Conservation (phyloP, 2,888 invertebrate species). For the Oxytorus armatus region DNA sequence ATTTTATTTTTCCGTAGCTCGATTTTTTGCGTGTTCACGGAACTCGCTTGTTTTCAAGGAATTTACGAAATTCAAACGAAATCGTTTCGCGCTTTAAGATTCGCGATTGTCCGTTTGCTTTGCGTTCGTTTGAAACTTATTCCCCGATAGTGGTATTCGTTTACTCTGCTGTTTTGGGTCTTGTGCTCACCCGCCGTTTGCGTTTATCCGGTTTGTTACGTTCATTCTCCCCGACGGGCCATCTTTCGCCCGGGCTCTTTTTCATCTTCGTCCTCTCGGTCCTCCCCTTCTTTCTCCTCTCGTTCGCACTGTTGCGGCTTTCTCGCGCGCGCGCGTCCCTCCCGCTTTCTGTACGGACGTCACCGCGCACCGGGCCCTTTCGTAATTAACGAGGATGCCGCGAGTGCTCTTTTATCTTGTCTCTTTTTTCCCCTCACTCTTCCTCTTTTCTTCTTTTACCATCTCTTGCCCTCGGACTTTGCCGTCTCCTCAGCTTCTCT, state of each 20-base stretch:
- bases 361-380: slow-evolving; percentile 65
- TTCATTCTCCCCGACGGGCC: slow-evolving; percentile 54
- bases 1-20: slow-evolving; percentile 22
- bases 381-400: slow-evolving; percentile 68
- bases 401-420: slow-evolving; percentile 62
- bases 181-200: no score
- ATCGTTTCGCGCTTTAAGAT: neutral
- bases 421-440: slow-evolving; percentile 30
- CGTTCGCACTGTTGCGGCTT: slow-evolving; percentile 56
- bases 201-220: slow-evolving; percentile 57
- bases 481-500: slow-evolving; percentile 33
- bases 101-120: slow-evolving; percentile 27
- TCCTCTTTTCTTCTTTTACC: slow-evolving; percentile 49
- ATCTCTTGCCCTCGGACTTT: slow-evolving; percentile 24
- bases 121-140: no score
- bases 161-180: no score
- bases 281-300: slow-evolving; percentile 44
- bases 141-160: no score
- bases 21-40: slow-evolving; percentile 26
- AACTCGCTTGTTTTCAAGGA: slow-evolving; percentile 24
- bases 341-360: slow-evolving; percentile 64
- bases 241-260: slow-evolving; percentile 39
- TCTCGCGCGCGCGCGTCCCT: slow-evolving; percentile 60
- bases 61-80: slow-evolving; percentile 36
- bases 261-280: slow-evolving; percentile 44